Base-by-base conservation (phyloP, 2,888 invertebrate species). In the Mimumesa dahlbomi region DNA sequence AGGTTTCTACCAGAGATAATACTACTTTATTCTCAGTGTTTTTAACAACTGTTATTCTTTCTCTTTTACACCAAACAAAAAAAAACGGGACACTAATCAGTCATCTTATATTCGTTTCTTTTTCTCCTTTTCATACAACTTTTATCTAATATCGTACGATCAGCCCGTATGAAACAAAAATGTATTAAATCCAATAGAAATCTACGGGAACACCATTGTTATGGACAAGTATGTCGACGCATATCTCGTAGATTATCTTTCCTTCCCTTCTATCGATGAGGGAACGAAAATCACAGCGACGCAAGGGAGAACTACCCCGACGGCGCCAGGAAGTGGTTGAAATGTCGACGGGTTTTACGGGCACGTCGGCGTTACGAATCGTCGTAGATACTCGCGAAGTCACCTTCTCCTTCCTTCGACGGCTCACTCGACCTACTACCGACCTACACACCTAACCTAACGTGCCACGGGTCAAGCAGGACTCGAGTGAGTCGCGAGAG, bases 381-480 rank as follows among this genome's bases (percentile, higher is more conserved):
- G 61, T 50, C 73, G 50, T 50, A 59, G 65, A 49, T 59, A 48
- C 64, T 72, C 67, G 49, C 67, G 53, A 31, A 46, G 48, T 67
- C 69, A 65, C 56, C 73, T 66, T 64, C 73, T 69, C 72, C 62
- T 43, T 65, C 43, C 64, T 49, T 68, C 68, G 65, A 58, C 62
- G 48, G 43, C 42, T 68, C 62, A 65, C 72, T 74, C 76, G 76
- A 78, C 74, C 74, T 68, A 78, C 58, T 74, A 48, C 48, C 67
- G 72, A 79, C 70, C 71, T 72, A 62, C 65, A 76, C 74, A 67
- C 50, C 73, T 69, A 78, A 72, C 72, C 69, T 72, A 75, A 72
- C 76, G 63, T 68, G 65, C 45, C 57, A 50, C 61, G 72, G 79
- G 76, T 79, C 78, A 77, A 78, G 78, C 74, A 65, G 63, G 64